These are phyloP conservation scores for Vespertilio murinus DNA, from an alignment of 2,797 vertebrate species.

Conservation along the genomic window DNA sequence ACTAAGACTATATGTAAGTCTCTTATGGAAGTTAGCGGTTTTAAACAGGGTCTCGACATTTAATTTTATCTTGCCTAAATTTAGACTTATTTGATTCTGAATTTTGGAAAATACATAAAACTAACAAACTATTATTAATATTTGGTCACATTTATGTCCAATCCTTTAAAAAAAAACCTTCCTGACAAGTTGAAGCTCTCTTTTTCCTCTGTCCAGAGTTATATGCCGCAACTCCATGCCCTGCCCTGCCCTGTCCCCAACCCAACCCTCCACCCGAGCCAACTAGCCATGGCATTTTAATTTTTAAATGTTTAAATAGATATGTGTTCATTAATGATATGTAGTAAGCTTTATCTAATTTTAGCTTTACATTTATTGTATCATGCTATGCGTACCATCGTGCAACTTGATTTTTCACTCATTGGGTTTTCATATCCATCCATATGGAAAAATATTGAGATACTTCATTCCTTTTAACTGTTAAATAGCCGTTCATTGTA, in stretches of 20 bases:
- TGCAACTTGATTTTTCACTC: background rate
- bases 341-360: background rate
- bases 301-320: background rate
- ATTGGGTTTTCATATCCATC: background rate
- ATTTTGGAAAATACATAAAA: background rate
- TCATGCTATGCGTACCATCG: background rate
- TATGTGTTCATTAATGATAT: background rate
- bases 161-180: background rate
- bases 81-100: background rate
- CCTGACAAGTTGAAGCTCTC: background rate
- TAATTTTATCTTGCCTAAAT: background rate
- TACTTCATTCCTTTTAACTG: background rate
- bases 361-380: background rate
- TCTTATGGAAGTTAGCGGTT: too few relatives aligned
- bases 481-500: background rate
- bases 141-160: conserved; percentile 9
- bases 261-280: accelerated
- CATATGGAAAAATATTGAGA: background rate
- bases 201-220: background rate
- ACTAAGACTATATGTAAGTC: too few relatives aligned
- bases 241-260: too few relatives aligned
- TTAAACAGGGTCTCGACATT: too few relatives aligned
- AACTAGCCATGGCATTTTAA: background rate
- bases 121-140: background rate
- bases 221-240: background rate